Base-by-base conservation (phyloP, 2,113 vertebrate species). In the Ctenodactylus gundi region DNA sequence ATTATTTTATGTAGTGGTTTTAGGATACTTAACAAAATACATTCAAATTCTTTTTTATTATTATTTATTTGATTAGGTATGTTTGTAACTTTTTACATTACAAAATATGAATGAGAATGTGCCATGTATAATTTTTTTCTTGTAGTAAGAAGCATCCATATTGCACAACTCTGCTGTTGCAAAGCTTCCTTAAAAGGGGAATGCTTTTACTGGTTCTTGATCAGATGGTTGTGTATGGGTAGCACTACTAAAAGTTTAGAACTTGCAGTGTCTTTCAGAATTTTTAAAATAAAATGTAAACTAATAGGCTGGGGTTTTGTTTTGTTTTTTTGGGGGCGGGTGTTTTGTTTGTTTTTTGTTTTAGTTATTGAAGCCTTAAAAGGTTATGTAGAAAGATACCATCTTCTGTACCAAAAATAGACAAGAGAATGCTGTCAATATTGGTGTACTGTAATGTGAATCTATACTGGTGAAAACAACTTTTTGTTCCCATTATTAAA, bases 51-150 rank as follows among this genome's bases (percentile, higher is more conserved):
- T 83, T 98, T 99, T 98, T 98, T 97, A 93, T 98, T 98, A 98
- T 98, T 99, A 99, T 99, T 99, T 99, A 99, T 99, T 99, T 98
- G 98, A 96, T 98, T 99, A 98, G 98, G 94, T 99, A 98, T 98
- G 98, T 98, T 98, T 98, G 98, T 98, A 98, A 98, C 98, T 98
- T 98, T 98, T 98, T 98, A 98, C 98, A 98, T 98, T 97, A 98
- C 97, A 97, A 96, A 97, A 98, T 98, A 98, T 95, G 98, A 98
- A 98, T 98, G 98, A 98, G 98, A 98, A 98, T 98, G 98, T 99
- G 98, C 98, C 98, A 98, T 98, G 98, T 98, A 97, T 98, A 97
- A 93, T 98, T 97, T 97, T 97, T 98, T 95, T 93, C 96, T 97
- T 94, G 94, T 98, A 97, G 97, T 98, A 97, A 97, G 96, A 97